These are phyloP conservation scores for Rafetus swinhoei DNA, from an alignment of 2,113 vertebrate species.

Conservation along the genomic window DNA sequence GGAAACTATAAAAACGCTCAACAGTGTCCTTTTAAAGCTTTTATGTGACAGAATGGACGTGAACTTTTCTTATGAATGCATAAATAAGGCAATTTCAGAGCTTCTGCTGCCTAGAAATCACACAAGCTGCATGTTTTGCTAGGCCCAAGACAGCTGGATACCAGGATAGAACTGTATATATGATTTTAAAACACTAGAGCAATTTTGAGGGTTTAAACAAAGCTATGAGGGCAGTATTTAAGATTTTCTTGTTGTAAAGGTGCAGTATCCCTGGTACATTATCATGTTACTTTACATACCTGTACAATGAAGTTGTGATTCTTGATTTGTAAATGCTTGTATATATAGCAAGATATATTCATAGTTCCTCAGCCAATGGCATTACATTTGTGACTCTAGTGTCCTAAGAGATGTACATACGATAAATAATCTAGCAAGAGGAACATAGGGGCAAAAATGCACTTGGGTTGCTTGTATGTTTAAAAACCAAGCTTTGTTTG, in stretches of 20 bases:
- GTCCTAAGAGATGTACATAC: neutral
- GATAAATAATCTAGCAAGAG: neutral
- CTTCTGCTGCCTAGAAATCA: conserved; percentile 73
- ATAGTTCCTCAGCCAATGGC: neutral
- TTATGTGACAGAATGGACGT: conserved; percentile 13
- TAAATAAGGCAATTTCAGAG: conserved; percentile 64
- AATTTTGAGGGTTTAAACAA: conserved; percentile 19
- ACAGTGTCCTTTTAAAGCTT: conserved; percentile 34
- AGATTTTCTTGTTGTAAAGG: conserved; percentile 54
- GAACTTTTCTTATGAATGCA: neutral
- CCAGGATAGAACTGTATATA: conserved; percentile 20
- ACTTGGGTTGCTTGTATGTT: neutral
- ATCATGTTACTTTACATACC: neutral
- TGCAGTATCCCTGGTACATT: conserved; percentile 63
- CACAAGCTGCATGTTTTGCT: conserved; percentile 48
- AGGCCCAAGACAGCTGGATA: conserved; percentile 63
- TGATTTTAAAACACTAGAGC: neutral
- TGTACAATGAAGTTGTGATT: neutral
- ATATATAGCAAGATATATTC: conserved; percentile 11
- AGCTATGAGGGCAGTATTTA: conserved; percentile 36
- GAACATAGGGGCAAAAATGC: neutral
- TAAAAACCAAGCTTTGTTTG: neutral
- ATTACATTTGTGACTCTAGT: neutral
- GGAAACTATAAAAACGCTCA: neutral
- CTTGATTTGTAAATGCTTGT: conserved; percentile 34